Percentiles rank a stretch among this genome's conserved stretches.
These are phyloP conservation scores for Chiroxiphia lanceolata DNA, from an alignment of 2,797 vertebrate species.

Conservation along the genomic window DNA sequence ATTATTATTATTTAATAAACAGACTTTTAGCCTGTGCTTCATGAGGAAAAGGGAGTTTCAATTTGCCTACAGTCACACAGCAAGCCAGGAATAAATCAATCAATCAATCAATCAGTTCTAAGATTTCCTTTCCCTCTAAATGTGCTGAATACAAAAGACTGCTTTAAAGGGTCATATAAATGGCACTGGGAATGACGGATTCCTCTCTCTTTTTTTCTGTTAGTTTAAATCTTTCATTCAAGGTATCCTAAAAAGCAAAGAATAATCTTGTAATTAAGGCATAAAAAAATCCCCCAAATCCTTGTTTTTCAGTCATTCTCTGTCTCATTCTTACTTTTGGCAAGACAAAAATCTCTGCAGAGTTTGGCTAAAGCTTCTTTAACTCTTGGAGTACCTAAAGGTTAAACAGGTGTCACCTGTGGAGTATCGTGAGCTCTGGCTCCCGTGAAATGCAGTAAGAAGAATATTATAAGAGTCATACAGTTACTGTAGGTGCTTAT, in stretches of 20 bases:
- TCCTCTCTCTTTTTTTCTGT: not conserved
- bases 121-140: not conserved
- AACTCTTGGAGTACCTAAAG: not conserved
- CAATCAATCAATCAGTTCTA: not conserved
- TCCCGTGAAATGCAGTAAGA: fast-evolving
- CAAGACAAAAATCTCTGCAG: not conserved
- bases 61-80: not conserved
- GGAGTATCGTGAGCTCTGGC: fast-evolving
- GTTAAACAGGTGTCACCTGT: fast-evolving
- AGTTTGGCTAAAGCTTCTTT: not conserved
- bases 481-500: not conserved
- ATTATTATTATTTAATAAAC: not conserved
- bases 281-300: not conserved
- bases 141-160: not conserved
- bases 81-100: not conserved
- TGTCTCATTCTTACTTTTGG: not conserved
- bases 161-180: not conserved
- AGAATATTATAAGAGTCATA: fast-evolving
- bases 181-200: not conserved
- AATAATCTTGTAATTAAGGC: not conserved
- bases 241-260: not conserved
- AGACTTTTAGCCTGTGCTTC: not conserved
- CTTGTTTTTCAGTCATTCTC: not conserved
- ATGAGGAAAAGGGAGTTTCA: not conserved
- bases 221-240: not conserved